phyloP scores from a whole-genome alignment of 2,797 vertebrate genomes.

The Enteromius thamalakanensis region DNA sequence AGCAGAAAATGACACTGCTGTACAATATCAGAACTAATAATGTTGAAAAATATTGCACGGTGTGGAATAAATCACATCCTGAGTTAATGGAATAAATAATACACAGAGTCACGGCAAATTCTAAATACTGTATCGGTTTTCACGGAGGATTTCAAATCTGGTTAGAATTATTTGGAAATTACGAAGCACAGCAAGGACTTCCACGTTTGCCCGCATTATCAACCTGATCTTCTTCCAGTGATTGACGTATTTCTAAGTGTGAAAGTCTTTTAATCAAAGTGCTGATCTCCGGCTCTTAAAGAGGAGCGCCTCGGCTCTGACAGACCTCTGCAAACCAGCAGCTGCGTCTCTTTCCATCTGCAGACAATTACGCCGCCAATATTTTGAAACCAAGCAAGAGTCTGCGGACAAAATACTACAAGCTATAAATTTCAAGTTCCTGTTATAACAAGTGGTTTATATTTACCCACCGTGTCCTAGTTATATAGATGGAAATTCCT shows the following conservation, averaged over 20 bases:
- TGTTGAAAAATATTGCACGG: constrained; percentile 27
- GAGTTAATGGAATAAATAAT: constrained; percentile 41
- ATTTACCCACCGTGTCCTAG: constrained; percentile 73
- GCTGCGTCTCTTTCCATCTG: constrained; percentile 79
- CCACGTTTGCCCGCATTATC: constrained; percentile 15
- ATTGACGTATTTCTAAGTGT: constrained; percentile 58
- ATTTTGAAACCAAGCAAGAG: constrained; percentile 80
- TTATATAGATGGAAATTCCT: constrained; percentile 74
- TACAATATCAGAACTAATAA: constrained; percentile 12
- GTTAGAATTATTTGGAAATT: constrained; percentile 45
- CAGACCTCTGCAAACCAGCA: constrained; percentile 53
- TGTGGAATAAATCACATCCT: constrained; percentile 13
- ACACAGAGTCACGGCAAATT: constrained; percentile 16
- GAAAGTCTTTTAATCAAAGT: constrained; percentile 61
- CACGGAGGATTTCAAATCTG: neutral
- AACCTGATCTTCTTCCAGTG: constrained; percentile 61
- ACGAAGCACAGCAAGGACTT: constrained; percentile 31
- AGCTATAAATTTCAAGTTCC: constrained; percentile 83
- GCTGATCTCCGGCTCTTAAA: constrained; percentile 57
- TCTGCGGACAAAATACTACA: constrained; percentile 79
- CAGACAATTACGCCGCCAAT: constrained; percentile 75
- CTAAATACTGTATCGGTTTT: constrained; percentile 18
- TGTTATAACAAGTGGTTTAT: constrained; percentile 84
- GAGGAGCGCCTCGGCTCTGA: neutral
- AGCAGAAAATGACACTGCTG: constrained; percentile 8